Conservation (phyloP, 2,888 invertebrate genomes). For the Scaptodrosophila latifasciaeformis region DNA sequence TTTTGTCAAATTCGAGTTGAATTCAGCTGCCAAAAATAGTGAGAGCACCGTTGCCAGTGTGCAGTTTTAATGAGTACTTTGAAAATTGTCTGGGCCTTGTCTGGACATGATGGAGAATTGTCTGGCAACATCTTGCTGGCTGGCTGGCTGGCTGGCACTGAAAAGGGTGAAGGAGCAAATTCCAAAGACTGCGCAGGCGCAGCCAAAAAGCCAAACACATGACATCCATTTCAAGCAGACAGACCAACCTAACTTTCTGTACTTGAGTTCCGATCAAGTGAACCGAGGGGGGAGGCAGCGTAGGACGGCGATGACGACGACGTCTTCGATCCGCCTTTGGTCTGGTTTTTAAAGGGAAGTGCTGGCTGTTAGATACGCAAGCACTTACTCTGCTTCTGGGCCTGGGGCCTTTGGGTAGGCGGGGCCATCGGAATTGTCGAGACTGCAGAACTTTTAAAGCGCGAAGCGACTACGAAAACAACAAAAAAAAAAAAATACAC, state of each 20-base stretch:
- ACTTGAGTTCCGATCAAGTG: slow-evolving; percentile 60
- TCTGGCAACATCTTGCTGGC: too few species aligned
- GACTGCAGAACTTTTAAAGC: neutral
- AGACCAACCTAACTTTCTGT: too few species aligned
- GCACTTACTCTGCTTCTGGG: slow-evolving; percentile 27
- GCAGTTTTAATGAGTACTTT: neutral
- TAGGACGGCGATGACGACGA: neutral
- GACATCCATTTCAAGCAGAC: slow-evolving; percentile 36
- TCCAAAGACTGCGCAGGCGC: slow-evolving; percentile 32
- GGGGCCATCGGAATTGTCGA: too few species aligned
- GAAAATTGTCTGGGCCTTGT: neutral
- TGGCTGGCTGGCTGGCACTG: neutral
- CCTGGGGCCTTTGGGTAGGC: too few species aligned
- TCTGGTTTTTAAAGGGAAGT: too few species aligned
- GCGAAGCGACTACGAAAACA: slow-evolving; percentile 27
- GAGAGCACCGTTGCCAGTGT: too few species aligned
- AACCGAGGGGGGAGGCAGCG: slow-evolving; percentile 11
- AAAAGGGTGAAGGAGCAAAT: slow-evolving; percentile 36
- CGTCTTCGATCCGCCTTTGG: too few species aligned
- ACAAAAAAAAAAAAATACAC: slow-evolving; percentile 35
- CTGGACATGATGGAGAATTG: too few species aligned
- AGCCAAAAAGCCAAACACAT: slow-evolving; percentile 42
- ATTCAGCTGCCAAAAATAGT: too few species aligned
- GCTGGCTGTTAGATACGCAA: slow-evolving; percentile 52
- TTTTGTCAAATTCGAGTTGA: too few species aligned